Evolutionary conservation across 2,888 invertebrate species (phyloP).

Genomic region (Synergus japonicus): DNA sequence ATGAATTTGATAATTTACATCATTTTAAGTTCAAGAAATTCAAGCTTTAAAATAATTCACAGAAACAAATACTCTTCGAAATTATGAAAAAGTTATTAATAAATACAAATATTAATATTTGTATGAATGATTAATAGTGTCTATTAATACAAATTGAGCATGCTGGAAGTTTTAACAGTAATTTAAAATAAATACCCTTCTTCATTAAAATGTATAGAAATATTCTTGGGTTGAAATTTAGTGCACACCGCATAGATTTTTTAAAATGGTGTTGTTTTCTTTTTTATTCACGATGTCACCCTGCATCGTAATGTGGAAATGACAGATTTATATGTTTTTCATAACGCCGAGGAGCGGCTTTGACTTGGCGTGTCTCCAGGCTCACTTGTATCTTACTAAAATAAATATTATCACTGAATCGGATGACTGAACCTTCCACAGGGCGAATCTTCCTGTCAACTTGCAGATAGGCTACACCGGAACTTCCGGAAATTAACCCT

Average conservation of each 20-base stretch:
- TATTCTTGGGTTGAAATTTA: neutral
- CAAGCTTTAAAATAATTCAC: too few species aligned
- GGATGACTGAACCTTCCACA: slow-evolving; percentile 42
- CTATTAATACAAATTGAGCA: neutral
- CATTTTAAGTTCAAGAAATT: neutral
- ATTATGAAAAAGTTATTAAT: too few species aligned
- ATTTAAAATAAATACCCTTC: neutral
- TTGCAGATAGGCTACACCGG: slow-evolving; percentile 9
- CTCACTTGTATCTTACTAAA: slow-evolving; percentile 56
- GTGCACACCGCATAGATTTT: neutral
- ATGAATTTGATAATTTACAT: neutral
- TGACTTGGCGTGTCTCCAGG: slow-evolving; percentile 61
- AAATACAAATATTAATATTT: too few species aligned
- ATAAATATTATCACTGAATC: slow-evolving; percentile 64
- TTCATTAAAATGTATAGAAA: neutral
- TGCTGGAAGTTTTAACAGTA: neutral
- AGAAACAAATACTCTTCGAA: too few species aligned
- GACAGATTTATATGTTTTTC: slow-evolving; percentile 41
- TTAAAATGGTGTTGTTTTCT: neutral
- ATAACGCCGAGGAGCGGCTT: slow-evolving; percentile 5
- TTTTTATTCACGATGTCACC: slow-evolving; percentile 26
- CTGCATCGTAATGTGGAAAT: slow-evolving; percentile 39
- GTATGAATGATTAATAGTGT: too few species aligned
- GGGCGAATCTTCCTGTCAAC: slow-evolving; percentile 41
- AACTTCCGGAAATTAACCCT: slow-evolving; percentile 28